Evolutionary conservation across 2,113 vertebrate genomes (phyloP), one percentile per base, ranked within the genome.

Genomic region (Sander vitreus): DNA sequence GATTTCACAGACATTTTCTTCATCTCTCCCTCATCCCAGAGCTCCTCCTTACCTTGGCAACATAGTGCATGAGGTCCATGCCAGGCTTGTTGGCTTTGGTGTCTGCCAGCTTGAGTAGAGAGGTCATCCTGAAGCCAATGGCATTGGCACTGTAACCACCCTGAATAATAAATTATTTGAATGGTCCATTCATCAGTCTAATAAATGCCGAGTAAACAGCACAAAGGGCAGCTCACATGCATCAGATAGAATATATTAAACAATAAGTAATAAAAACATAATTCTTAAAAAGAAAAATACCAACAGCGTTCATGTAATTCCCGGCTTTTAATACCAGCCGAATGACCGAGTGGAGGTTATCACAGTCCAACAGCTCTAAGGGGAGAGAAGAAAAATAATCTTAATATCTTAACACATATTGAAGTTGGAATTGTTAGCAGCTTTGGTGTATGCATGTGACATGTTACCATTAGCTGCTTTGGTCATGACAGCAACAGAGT

Each of bases 231-330:
- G 3, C 19, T 66, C 3, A 53, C 51, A 48, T 19, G n/a, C 21
- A 55, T 70, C 1, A 27, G 6, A 77, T 30, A 36, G 5, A 39
- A 15, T 43, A 27, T 13, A 70, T 36, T 18, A 54, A 36, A 53
- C 4, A 51, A 54, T 10, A 27, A 14, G 6, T 2, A 39, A 73
- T 51, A 59, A 55, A 73, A 71, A 4, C 1, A 15, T 11, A 0
- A 23, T 57, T 78, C 3, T 30, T 3, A 77, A n/a, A 39, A n/a
- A 39, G 36, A 80, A 69, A 43, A 59, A 63, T 65, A 93, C 96
- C 85, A 73, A 97, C 96, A 64, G 94, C 91, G 6, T 97, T 97
- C 95, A 97, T 95, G 92, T 96, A 96, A 91, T 97, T 97, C 4
- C 97, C 96, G 0, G 95, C 91, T 88, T 96, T 96, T 63, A 97